Percentiles rank a stretch among this genome's conserved stretches.
Evolutionary conservation across 2,797 vertebrate species (phyloP).

Genomic region (Poecilia picta): DNA sequence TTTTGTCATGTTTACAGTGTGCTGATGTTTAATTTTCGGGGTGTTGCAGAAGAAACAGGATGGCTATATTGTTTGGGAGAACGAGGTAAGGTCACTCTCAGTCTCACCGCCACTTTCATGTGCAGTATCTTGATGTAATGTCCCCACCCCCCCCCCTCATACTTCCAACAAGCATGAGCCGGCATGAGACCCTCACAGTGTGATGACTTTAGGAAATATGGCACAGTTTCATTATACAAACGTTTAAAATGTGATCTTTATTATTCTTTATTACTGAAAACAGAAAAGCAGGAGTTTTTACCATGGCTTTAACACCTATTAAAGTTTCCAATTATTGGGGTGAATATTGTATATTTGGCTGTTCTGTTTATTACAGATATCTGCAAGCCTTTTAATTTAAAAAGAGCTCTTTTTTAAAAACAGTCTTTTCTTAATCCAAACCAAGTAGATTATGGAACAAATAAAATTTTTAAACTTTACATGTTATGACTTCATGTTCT

Average conservation of each 20-base stretch:
- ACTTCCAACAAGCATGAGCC: not conserved
- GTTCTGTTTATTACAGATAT: not conserved
- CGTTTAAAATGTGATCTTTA: not conserved
- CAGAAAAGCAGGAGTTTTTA: not conserved
- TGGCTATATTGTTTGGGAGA: not conserved
- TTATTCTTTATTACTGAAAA: constrained; percentile 2
- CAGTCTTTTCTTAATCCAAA: not conserved
- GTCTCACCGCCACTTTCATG: not conserved
- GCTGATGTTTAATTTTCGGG: not conserved
- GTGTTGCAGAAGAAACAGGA: not conserved
- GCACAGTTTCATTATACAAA: not conserved
- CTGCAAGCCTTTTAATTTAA: not conserved
- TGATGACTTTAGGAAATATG: not conserved
- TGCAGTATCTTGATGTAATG: not conserved
- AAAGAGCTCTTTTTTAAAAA: not conserved
- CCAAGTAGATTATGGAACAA: not conserved
- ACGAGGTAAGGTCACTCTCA: not conserved
- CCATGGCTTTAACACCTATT: not conserved
- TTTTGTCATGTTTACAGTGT: not conserved
- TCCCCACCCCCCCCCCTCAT: too few relatives aligned
- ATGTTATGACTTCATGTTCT: constrained; percentile 4
- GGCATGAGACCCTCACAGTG: not conserved
- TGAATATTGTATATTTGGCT: not conserved
- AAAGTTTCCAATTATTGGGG: not conserved
- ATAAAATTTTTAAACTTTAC: not conserved